Conservation (phyloP, 2,888 invertebrate species). For the Cylloceria caligata region DNA sequence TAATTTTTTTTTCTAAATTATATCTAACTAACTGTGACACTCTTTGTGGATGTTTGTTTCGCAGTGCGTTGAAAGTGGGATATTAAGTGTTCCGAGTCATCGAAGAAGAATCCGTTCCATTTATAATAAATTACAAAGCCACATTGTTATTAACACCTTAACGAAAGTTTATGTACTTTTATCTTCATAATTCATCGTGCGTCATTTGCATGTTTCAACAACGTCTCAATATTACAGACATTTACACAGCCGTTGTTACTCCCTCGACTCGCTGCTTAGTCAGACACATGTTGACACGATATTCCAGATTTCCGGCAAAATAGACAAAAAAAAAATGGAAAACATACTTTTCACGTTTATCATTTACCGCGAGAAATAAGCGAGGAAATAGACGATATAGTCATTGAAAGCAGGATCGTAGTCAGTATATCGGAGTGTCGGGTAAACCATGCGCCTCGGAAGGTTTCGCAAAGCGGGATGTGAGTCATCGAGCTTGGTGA, state of each 20-base stretch:
- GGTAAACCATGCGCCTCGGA: neutral
- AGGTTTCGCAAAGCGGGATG: conserved; percentile 21
- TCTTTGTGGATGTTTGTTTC: too few relatives aligned
- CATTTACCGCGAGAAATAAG: neutral
- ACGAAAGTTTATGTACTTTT: conserved; percentile 13
- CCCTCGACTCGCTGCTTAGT: neutral
- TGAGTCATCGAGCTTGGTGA: conserved; percentile 20
- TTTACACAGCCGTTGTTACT: neutral
- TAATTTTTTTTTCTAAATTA: too few relatives aligned
- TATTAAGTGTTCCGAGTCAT: neutral
- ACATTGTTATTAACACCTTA: neutral
- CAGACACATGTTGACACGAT: neutral
- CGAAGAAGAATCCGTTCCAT: conserved; percentile 18
- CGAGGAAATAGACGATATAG: neutral
- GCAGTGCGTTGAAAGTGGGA: neutral
- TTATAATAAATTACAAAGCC: neutral
- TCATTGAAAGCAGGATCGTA: neutral
- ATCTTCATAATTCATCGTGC: neutral
- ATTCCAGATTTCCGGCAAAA: neutral
- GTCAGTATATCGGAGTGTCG: neutral
- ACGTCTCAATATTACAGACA: neutral
- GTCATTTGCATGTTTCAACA: conserved; percentile 25
- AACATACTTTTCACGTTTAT: too few relatives aligned
- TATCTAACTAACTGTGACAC: too few relatives aligned
- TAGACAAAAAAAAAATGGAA: too few relatives aligned